These are phyloP conservation scores for Schizopygopsis pylzovi DNA, from an alignment of 2,797 vertebrate genomes.

Conservation along the genomic window DNA sequence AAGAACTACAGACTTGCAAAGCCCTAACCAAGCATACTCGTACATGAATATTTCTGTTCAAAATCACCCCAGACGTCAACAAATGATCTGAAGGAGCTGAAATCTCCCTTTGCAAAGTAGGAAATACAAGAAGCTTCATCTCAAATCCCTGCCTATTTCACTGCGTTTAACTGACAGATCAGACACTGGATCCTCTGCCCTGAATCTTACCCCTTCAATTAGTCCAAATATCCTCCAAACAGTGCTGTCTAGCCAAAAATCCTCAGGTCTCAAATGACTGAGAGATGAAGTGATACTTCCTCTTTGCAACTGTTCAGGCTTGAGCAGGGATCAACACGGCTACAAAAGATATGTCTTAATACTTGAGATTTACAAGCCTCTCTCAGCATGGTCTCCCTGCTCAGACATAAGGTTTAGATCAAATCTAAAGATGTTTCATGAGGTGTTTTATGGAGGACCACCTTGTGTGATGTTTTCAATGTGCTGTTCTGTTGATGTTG, in stretches of 20 bases:
- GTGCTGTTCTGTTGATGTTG: conserved; percentile 38
- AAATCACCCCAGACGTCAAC: neutral
- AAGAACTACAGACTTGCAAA: neutral
- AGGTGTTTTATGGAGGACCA: conserved; percentile 56
- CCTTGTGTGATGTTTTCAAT: conserved; percentile 21
- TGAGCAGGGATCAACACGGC: conserved; percentile 40
- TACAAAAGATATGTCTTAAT: conserved; percentile 58
- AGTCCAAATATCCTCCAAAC: conserved; percentile 5
- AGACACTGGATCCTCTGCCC: neutral
- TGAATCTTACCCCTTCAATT: conserved; percentile 25
- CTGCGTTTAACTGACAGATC: conserved; percentile 5
- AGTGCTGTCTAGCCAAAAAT: neutral
- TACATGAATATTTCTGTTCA: neutral
- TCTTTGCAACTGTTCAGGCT: conserved; percentile 28
- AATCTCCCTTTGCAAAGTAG: neutral
- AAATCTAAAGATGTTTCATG: conserved; percentile 55
- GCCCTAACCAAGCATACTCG: neutral
- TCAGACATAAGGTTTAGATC: conserved; percentile 52
- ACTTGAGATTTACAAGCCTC: conserved; percentile 44
- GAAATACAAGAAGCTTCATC: neutral
- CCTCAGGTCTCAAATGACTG: conserved; percentile 45
- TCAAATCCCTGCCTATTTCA: neutral
- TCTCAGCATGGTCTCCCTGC: conserved; percentile 41
- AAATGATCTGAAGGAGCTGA: neutral
- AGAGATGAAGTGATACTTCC: conserved; percentile 50